Conservation (phyloP, 2,113 vertebrate genomes). For the Brevimyrus niger region DNA sequence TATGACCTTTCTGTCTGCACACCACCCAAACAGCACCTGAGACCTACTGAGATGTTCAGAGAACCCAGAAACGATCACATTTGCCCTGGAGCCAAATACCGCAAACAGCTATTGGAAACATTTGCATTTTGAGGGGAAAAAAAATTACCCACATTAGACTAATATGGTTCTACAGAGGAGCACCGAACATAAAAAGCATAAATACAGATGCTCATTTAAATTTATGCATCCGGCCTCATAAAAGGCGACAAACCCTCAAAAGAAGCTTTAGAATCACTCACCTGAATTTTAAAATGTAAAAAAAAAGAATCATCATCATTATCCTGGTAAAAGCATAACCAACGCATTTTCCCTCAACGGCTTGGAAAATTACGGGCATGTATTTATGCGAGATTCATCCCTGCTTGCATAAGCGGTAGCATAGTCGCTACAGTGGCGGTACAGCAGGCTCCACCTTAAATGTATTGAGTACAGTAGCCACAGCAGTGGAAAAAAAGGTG, state of each 20-base stretch:
- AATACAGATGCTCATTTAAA: not conserved
- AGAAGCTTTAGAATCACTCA: conserved; percentile 12
- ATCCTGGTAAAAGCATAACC: not conserved
- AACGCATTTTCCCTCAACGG: not conserved
- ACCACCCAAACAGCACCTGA: conserved; percentile 44
- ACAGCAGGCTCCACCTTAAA: conserved; percentile 68
- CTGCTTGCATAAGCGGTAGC: not conserved
- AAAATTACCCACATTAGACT: conserved; percentile 8
- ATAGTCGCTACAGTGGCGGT: not conserved
- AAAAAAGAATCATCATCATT: not conserved
- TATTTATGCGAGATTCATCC: conserved; percentile 10
- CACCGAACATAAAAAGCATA: not conserved
- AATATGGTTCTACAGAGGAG: conserved; percentile 7
- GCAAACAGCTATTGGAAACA: conserved; percentile 52
- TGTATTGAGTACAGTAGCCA: conserved; percentile 56
- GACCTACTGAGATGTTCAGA: conserved; percentile 35
- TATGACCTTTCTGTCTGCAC: conserved; percentile 19
- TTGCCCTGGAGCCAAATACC: conserved; percentile 42
- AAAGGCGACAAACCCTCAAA: not conserved
- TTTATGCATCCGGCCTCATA: not conserved
- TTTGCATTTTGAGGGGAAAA: conserved; percentile 37
- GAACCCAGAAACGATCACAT: conserved; percentile 37
- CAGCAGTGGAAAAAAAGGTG: conserved; percentile 67
- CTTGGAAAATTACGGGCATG: not conserved
- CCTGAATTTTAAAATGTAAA: conserved; percentile 2